Evolutionary conservation across 1,140 invertebrate genomes (phyloP).

Genomic region (Drepana arcuata): DNA sequence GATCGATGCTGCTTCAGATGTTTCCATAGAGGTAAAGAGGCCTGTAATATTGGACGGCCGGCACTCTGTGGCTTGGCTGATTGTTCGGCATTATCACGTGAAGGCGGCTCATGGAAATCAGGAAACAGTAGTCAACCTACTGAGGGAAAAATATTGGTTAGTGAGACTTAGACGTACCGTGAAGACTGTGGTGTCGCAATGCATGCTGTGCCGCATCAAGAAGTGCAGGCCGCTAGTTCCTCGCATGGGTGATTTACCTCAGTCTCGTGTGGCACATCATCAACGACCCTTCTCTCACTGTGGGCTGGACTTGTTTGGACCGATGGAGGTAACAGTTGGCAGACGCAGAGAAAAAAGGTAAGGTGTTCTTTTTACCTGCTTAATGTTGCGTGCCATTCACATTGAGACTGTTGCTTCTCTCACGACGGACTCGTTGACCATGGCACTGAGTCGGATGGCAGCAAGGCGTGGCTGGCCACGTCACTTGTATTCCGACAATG

Average conservation of each 20-base stretch:
- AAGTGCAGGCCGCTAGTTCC: constrained; percentile 6
- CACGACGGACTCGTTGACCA: constrained; percentile 7
- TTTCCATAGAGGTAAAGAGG: constrained; percentile 3
- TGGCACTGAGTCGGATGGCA: constrained; percentile 13
- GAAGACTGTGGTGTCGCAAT: constrained; percentile 2
- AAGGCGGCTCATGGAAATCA: constrained; percentile 11
- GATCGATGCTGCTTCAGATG: constrained; percentile 7
- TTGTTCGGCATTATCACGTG: constrained; percentile 14
- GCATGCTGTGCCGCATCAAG: constrained; percentile 8
- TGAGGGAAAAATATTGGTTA: constrained; percentile 16
- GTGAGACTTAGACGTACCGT: constrained; percentile 10
- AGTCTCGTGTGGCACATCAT: constrained; percentile 14
- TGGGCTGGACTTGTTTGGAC: constrained; percentile 25
- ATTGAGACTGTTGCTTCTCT: constrained; percentile 7
- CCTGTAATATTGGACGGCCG: constrained; percentile 16
- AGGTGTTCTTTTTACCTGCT: constrained; percentile 44
- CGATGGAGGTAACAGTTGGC: constrained; percentile 22
- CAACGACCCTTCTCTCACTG: constrained; percentile 17
- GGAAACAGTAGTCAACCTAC: constrained; percentile 16
- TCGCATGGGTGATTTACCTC: constrained; percentile 17
- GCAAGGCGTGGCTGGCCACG: constrained; percentile 10
- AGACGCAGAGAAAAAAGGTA: constrained; percentile 34
- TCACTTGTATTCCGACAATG: constrained; percentile 25
- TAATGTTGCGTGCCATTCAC: constrained; percentile 31
- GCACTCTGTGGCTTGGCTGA: constrained; percentile 3